Evolutionary conservation across 2,888 invertebrate genomes (phyloP).

Genomic region (Malacosoma neustria): DNA sequence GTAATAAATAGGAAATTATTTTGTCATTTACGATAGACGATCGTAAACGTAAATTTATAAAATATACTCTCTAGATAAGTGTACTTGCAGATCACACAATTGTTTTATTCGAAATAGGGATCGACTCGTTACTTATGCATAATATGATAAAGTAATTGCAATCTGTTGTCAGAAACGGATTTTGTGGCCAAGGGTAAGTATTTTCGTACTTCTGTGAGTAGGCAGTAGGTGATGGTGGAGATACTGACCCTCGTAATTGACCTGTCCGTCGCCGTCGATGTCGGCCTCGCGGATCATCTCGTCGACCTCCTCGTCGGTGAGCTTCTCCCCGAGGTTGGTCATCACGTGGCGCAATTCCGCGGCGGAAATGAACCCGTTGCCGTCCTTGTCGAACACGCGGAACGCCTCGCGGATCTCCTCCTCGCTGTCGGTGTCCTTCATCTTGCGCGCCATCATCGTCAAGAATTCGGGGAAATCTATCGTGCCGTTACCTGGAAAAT

Average conservation of each 20-base stretch:
- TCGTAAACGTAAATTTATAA: no score
- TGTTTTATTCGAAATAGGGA: no score
- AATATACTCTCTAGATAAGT: no score
- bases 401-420: slow-evolving; percentile 99
- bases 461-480: slow-evolving; percentile 99
- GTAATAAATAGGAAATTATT: no score
- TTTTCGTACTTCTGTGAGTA: no score
- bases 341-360: slow-evolving; percentile 99
- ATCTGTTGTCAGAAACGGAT: no score
- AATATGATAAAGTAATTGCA: no score
- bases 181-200: no score
- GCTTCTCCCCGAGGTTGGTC: slow-evolving; percentile 99
- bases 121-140: no score
- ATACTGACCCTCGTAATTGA: slow-evolving; percentile 94
- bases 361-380: slow-evolving; percentile 98
- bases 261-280: slow-evolving; percentile 99
- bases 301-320: slow-evolving; percentile 99
- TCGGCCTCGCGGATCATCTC: slow-evolving; percentile 99
- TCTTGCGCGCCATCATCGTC: slow-evolving; percentile 99
- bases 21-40: no score
- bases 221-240: no score
- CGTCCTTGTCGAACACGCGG: slow-evolving; percentile 99
- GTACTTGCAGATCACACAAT: no score
- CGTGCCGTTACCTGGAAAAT: slow-evolving; percentile 93
- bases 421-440: slow-evolving; percentile 99